Percentiles rank a stretch among this genome's conserved stretches.
Conservation (phyloP, 1,140 invertebrate species). For the Olivierus martensii region DNA sequence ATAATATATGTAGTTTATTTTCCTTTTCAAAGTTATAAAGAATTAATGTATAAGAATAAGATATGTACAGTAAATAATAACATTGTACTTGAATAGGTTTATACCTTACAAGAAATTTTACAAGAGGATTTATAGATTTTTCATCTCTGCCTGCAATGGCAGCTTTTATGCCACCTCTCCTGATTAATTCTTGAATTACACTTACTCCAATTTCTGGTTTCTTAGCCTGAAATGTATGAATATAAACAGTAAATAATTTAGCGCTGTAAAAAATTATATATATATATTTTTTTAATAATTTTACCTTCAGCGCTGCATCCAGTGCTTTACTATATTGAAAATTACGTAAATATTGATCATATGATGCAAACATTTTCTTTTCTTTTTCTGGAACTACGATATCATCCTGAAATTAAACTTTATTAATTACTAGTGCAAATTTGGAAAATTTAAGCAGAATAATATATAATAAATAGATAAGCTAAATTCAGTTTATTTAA, state of each 20-base stretch:
- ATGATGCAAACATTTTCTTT: conserved; percentile 24
- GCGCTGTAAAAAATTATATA: conserved; percentile 2
- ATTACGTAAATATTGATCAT: conserved; percentile 57
- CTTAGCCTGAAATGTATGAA: conserved; percentile 30
- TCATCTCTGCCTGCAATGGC: conserved; percentile 53
- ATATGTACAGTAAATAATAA: too few species aligned
- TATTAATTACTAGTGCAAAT: too few species aligned
- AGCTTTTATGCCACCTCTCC: conserved; percentile 27
- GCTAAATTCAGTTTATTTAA: too few species aligned
- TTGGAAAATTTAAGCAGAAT: too few species aligned
- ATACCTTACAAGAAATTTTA: conserved; percentile 58
- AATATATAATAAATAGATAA: background rate
- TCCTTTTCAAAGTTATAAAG: too few species aligned
- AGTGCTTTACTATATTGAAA: conserved; percentile 72
- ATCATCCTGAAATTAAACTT: conserved; percentile 25
- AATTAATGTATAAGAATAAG: too few species aligned
- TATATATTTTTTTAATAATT: conserved; percentile 2
- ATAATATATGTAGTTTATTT: too few species aligned
- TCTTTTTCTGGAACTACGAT: conserved; percentile 23
- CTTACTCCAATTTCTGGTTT: conserved; percentile 60
- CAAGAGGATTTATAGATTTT: conserved; percentile 45
- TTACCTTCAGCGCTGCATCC: conserved; percentile 46
- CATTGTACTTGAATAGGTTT: too few species aligned
- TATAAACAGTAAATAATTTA: background rate
- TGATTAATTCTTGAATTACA: conserved; percentile 67